Conservation (phyloP, 2,113 vertebrate genomes). For the Machaerirhynchus nigripectus region DNA sequence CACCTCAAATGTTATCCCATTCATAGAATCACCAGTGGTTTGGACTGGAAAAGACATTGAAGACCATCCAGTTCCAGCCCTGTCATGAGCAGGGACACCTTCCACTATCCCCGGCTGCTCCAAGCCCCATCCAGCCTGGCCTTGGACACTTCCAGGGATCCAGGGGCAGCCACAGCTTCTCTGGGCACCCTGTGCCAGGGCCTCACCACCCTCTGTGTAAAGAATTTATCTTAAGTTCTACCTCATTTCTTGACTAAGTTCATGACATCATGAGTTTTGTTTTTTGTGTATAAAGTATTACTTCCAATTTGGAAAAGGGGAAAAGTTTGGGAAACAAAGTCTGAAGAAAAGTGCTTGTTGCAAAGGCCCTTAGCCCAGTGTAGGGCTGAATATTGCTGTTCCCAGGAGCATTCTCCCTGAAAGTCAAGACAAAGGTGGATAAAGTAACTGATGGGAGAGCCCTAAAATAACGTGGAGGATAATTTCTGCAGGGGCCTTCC, state of each 20-base stretch:
- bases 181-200: neutral
- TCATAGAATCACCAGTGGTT: neutral
- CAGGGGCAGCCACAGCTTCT: neutral
- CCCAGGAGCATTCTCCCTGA: neutral
- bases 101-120: rapidly evolving
- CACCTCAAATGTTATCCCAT: neutral
- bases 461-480: rapidly evolving
- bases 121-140: rapidly evolving
- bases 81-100: neutral
- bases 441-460: neutral
- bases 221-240: neutral
- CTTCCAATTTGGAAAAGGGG: neutral
- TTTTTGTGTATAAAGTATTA: neutral
- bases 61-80: rapidly evolving
- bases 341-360: neutral
- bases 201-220: rapidly evolving
- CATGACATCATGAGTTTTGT: rapidly evolving
- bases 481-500: neutral
- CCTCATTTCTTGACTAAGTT: neutral
- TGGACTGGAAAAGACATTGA: neutral
- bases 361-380: neutral
- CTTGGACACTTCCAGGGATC: neutral
- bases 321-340: neutral
- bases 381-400: neutral
- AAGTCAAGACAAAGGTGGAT: neutral